Base-by-base conservation (phyloP, 2,797 vertebrate genomes). In the Lagorchestes hirsutus region DNA sequence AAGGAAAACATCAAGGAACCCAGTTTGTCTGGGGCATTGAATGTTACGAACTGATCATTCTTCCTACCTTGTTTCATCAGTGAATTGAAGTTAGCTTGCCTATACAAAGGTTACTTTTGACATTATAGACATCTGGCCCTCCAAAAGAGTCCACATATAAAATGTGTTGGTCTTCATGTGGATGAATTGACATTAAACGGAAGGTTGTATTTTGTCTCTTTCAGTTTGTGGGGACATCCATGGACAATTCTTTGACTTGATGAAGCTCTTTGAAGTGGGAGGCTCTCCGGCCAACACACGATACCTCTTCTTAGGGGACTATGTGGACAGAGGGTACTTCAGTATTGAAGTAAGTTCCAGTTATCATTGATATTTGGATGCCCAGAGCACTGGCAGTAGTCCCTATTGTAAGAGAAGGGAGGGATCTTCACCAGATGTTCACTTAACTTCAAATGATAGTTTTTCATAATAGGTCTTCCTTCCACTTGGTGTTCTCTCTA, bases 241-340 rank as follows among this genome's bases (percentile, higher is more conserved):
- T 97, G 99, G 99, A 95, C 99, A 99, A 98, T 99, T 99, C 99
- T 99, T 99, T 98, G 99, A 99, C 98, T 99, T 99, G 99, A 99
- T 99, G 99, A 99, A 99, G 98, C 99, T 99, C 97, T 99, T 99
- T 98, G 99, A 99, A 99, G 99, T 99, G 91, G 99, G 99, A 97
- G 99, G 99, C 96, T 99, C 99, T 94, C 99, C 99, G 98, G 99
- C 99, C 98, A 99, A 99, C 98, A 99, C 99, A 0, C 99, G 99
- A 98, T 99, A 99, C 99, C 99, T 99, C 98, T 99, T 99, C 99
- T 99, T 99, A 97, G 99, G 99, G 95, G 99, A 99, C 99, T 99
- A 99, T 46, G 99, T 99, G 97, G 99, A 99, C 99, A 99, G 99
- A 99, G 99, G 99, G 97, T 99, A 99, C 99, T 99, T 99, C 99